Percentiles rank a stretch among this genome's conserved stretches.
phyloP scores from a whole-genome alignment of 37 sponge, comb jelly and placozoan genomes.

The Beroe ovata region DNA sequence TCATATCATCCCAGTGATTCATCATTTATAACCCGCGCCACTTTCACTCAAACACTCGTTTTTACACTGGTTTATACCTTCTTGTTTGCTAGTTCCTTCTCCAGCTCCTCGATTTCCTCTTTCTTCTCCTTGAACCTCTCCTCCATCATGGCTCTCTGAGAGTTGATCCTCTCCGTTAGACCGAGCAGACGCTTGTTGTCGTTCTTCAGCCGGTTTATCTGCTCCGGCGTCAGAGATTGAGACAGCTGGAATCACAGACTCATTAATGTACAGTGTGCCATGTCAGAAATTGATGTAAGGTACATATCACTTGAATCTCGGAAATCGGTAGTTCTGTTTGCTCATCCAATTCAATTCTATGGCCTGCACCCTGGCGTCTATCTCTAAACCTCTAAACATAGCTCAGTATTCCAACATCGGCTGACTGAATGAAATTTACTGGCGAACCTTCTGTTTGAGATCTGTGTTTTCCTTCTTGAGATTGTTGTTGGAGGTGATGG shows the following conservation, averaged over 20 bases:
- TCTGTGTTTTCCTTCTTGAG: conserved; percentile 11
- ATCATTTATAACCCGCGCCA: too few relatives aligned
- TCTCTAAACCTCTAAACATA: too few relatives aligned
- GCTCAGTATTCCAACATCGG: too few relatives aligned
- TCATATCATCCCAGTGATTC: too few relatives aligned
- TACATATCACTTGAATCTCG: too few relatives aligned
- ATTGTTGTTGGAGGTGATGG: neutral
- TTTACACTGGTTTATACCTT: neutral
- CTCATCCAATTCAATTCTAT: too few relatives aligned
- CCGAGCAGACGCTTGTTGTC: conserved; percentile 37
- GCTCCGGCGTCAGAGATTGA: neutral
- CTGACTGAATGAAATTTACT: too few relatives aligned
- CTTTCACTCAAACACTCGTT: neutral
- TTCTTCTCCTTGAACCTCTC: conserved; percentile 59
- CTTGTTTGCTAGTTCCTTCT: neutral
- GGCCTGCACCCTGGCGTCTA: too few relatives aligned
- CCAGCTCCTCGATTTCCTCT: neutral
- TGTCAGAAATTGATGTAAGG: too few relatives aligned
- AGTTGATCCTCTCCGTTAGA: conserved; percentile 15
- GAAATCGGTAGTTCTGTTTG: too few relatives aligned
- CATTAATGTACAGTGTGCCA: too few relatives aligned
- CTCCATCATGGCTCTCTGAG: conserved; percentile 2
- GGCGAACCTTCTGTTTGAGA: conserved; percentile 1
- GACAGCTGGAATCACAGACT: conserved; percentile 27
- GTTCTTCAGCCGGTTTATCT: neutral